Percentiles rank a stretch among this genome's conserved stretches.
phyloP scores from a whole-genome alignment of 2,113 vertebrate genomes.

The Aegotheles bennettii region DNA sequence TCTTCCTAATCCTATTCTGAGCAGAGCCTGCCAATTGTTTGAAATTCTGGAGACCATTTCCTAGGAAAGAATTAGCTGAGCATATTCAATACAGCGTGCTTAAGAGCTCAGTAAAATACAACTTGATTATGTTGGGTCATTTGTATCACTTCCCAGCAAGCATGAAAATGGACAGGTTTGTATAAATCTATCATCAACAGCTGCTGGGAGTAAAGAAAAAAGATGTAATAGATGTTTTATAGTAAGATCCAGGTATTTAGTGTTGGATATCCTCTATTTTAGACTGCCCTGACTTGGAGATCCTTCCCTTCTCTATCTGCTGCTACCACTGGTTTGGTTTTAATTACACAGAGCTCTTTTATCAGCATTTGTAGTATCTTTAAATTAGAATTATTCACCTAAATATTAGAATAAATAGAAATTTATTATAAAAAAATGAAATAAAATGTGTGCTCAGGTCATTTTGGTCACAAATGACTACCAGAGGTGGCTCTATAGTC shows the following conservation, averaged over 20 bases:
- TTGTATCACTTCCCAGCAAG: background rate
- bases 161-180: background rate
- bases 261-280: background rate
- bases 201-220: background rate
- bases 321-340: background rate
- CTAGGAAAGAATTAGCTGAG: background rate
- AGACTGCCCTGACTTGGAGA: background rate
- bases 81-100: background rate
- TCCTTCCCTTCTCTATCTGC: background rate
- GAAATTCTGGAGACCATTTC: background rate
- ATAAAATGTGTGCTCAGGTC: background rate
- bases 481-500: background rate
- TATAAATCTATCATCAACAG: background rate
- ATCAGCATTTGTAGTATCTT: background rate
- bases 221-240: background rate
- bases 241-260: background rate
- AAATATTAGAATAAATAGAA: too few relatives aligned
- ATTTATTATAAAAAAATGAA: too few relatives aligned
- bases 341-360: background rate
- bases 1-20: constrained; percentile 37
- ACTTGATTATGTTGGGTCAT: background rate
- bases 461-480: background rate
- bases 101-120: background rate
- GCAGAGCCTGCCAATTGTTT: constrained; percentile 35
- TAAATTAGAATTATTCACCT: too few relatives aligned